phyloP scores from a whole-genome alignment of 1,140 invertebrate genomes.

The Achatina immaculata region DNA sequence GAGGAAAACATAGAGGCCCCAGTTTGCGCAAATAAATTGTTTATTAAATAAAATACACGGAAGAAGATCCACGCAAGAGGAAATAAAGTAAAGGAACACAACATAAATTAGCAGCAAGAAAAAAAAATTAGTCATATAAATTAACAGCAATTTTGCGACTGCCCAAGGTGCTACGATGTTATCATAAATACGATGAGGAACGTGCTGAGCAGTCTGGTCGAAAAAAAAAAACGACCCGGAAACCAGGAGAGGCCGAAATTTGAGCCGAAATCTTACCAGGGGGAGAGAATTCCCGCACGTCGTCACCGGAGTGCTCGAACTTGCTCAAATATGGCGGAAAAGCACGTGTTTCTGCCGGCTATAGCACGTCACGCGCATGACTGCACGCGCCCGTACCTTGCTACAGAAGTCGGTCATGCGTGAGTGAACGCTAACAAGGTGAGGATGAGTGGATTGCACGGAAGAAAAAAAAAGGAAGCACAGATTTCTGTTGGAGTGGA shows the following conservation, averaged over 20 bases:
- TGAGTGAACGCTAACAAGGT: neutral
- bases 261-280: too few relatives aligned
- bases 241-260: neutral
- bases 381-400: constrained; percentile 6
- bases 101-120: too few relatives aligned
- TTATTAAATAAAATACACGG: too few relatives aligned
- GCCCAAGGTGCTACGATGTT: too few relatives aligned
- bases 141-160: too few relatives aligned
- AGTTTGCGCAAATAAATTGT: too few relatives aligned
- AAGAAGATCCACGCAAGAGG: too few relatives aligned
- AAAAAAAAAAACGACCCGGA: neutral
- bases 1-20: too few relatives aligned
- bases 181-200: too few relatives aligned
- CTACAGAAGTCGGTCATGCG: neutral
- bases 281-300: neutral
- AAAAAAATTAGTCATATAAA: too few relatives aligned
- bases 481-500: neutral
- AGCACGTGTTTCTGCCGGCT: neutral
- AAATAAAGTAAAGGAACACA: too few relatives aligned
- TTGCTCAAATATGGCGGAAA: neutral
- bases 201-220: neutral
- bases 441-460: neutral
- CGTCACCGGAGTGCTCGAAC: neutral
- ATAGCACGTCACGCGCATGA: neutral
- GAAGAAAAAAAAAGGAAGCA: neutral